Base-by-base conservation (phyloP, 2,888 invertebrate genomes). In the Campopleginae sp. region DNA sequence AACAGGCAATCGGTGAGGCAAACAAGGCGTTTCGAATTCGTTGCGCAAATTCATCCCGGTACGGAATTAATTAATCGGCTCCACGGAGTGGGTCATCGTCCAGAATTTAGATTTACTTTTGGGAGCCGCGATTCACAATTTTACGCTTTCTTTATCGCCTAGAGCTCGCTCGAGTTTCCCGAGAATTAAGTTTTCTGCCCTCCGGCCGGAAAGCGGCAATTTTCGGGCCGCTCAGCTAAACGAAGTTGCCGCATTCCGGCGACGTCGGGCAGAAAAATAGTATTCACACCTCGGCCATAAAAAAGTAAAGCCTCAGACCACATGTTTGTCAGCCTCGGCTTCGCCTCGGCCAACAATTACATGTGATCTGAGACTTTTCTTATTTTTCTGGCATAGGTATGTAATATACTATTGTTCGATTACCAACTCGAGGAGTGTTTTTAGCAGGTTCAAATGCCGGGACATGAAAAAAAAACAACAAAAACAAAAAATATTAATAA, bases 11-110 rank as follows among this genome's bases (percentile, higher is more conserved):
- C 48, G 80, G 38, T 71, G 66, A 72, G 48, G 76, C 80, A 72
- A 84, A 84, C 84, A 84, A 33, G 61, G 65, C 63, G 42, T 68
- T 58, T 31, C 51, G 65, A 54, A 74, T 78, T 81, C 58, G 71
- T 71, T 84, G 38, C 48, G 63, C 70, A 61, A 80, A 80, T 84
- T 74, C 72, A 72, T 68, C 65, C 51, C 71, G 23, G n/a, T 19
- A 14, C 42, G 44, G 46, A 51, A 74, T 83, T 48, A 79, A 74
- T 75, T 75, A 75, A 48, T 63, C 19, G 46, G 4, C 23, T 58
- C 58, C 65, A 54, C 66, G 27, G 12, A 58, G 27, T 23, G 65
- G 23, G 3, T 38, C 46, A 58, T 71, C 23, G 46, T 12, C 8
- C 68, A n/a, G 33, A 48, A 51, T 38, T 65, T 27, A 27, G 14